Evolutionary conservation across 2,797 vertebrate genomes (phyloP), one percentile per base, ranked within the genome.

Genomic region (Simalia tracyae): DNA sequence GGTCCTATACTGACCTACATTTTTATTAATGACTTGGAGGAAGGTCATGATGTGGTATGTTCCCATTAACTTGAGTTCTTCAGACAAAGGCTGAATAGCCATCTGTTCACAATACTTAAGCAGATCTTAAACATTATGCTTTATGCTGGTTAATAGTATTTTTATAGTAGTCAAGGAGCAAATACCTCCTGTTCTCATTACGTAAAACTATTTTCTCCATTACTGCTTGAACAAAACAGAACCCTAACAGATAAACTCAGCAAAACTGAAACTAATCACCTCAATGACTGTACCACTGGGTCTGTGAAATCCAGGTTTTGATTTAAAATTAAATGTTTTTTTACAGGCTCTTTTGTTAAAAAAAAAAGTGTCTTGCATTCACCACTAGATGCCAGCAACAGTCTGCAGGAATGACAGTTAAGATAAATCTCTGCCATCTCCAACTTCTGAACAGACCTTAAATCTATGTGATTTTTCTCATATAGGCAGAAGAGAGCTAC

Each of bases 321-420:
- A 60, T 89, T 86, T 85, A 66, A 46, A 59, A 76, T 19, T 57
- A 89, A 42, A 19, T 12, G 3, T 31, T 84, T 31, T 42, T 59
- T 59, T 63, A 17, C 5, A 46, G 64, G 12, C 22, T 36, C 28
- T 12, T 60, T 26, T 19, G 0, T 50, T 28, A 22, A 4, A 6
- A 46, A 56, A 86, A 89, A 64, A 86, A 15, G 15, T 42, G 96
- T 93, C 90, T 92, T 31, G 42, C 50, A 92, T 56, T 94, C 92
- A 88, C 95, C 97, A 96, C 92, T 91, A 97, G 97, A 92, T 95
- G 97, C 94, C 97, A 97, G 97, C 95, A 95, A 93, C 22, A 92
- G 85, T 17, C 88, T 5, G 64, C 50, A 88, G 61, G 42, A 90
- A 11, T 0, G 0, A 61, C 12, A 42, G 89, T 90, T 84, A 86